Conservation (phyloP, 2,888 invertebrate species). For the Rambutsinella grinnellia region DNA sequence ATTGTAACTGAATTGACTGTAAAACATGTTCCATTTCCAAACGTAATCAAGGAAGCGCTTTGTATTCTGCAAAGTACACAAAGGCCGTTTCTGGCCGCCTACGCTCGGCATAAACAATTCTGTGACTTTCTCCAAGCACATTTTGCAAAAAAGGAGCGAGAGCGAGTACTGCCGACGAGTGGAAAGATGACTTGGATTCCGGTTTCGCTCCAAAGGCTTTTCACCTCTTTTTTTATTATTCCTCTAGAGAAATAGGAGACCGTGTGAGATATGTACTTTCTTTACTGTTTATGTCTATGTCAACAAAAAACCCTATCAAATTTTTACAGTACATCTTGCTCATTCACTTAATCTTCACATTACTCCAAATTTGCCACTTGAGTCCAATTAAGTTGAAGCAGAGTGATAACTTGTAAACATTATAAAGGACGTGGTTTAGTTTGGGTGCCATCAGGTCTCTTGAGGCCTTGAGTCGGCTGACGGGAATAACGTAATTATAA, state of each 20-base stretch:
- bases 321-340: constrained; percentile 36
- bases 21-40: too few relatives aligned
- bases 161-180: constrained; percentile 26
- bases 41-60: too few relatives aligned
- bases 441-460: too few relatives aligned
- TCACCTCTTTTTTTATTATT: constrained; percentile 17
- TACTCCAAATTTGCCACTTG: constrained; percentile 33
- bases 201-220: constrained; percentile 11
- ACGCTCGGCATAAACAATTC: not conserved
- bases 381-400: constrained; percentile 44
- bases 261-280: not conserved
- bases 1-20: too few relatives aligned
- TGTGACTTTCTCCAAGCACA: not conserved
- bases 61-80: too few relatives aligned
- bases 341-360: constrained; percentile 17
- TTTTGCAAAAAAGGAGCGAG: constrained; percentile 3
- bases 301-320: constrained; percentile 32
- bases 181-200: constrained; percentile 30
- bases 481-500: too few relatives aligned
- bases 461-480: too few relatives aligned
- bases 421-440: too few relatives aligned
- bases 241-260: not conserved
- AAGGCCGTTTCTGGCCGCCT: not conserved
- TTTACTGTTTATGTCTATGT: not conserved
- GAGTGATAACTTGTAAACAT: constrained; percentile 53